Conservation (phyloP, 2,797 vertebrate species). For the Lycodopsis pacificus region DNA sequence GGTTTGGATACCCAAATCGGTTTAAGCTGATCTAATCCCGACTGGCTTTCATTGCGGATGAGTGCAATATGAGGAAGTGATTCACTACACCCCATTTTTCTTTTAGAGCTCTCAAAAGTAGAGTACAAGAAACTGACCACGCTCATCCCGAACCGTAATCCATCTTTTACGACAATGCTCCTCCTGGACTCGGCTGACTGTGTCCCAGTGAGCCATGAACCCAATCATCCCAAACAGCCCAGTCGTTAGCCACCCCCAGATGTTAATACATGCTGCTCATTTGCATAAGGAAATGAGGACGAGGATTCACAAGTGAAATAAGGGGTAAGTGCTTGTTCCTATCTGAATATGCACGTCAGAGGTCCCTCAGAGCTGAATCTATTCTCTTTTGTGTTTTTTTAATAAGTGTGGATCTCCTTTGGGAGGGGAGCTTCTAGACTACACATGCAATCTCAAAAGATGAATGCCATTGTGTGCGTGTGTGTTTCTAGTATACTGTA, state of each 20-base stretch:
- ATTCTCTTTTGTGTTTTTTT: constrained; percentile 55
- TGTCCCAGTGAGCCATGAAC: constrained; percentile 19
- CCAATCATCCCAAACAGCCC: constrained; percentile 51
- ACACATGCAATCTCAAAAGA: constrained; percentile 44
- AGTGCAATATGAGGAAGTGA: constrained; percentile 35
- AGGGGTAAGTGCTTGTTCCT: constrained; percentile 46
- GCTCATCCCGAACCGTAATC: constrained; percentile 49
- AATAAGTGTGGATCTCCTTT: constrained; percentile 32
- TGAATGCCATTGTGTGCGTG: constrained; percentile 41
- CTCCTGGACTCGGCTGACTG: constrained; percentile 16
- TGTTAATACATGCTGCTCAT: constrained; percentile 58
- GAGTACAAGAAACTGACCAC: constrained; percentile 43
- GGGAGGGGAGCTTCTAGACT: constrained; percentile 40
- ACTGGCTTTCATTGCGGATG: constrained; percentile 44
- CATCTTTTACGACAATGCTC: constrained; percentile 45
- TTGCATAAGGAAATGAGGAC: constrained; percentile 73
- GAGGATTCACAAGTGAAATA: constrained; percentile 65
- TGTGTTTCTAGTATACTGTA: constrained; percentile 25
- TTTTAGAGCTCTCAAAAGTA: constrained; percentile 38
- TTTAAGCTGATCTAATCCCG: constrained; percentile 54
- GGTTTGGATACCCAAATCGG: constrained; percentile 47
- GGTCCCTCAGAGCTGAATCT: constrained; percentile 32
- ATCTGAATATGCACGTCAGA: constrained; percentile 35
- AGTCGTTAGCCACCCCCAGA: constrained; percentile 52
- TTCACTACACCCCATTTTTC: constrained; percentile 24